Conservation (phyloP, 1,140 invertebrate genomes). For the Triops longicaudatus region DNA sequence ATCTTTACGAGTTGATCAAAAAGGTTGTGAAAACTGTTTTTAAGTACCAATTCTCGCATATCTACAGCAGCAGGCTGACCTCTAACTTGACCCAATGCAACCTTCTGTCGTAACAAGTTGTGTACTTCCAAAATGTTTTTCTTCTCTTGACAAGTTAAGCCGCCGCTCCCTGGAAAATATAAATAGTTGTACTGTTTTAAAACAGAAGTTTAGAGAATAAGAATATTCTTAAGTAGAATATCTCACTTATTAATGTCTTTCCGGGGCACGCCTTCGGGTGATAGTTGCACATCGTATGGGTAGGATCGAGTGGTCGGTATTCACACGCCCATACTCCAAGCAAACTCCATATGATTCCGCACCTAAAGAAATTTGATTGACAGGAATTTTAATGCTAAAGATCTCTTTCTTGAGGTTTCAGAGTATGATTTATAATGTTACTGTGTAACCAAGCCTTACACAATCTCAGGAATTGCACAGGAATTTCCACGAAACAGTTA, state of each 20-base stretch:
- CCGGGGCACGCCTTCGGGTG: conserved; percentile 29
- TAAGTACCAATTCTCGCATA: conserved; percentile 34
- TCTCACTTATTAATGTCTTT: conserved; percentile 32
- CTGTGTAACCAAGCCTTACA: no score
- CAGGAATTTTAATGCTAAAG: no score
- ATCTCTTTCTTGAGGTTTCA: no score
- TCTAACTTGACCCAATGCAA: conserved; percentile 32
- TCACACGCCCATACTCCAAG: conserved; percentile 20
- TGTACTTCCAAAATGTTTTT: conserved; percentile 34
- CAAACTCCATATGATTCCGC: neutral
- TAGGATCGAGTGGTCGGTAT: conserved; percentile 28
- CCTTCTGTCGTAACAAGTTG: conserved; percentile 30
- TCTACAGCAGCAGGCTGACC: conserved; percentile 33
- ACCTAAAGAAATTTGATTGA: neutral
- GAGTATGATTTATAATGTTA: no score
- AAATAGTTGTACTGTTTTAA: neutral
- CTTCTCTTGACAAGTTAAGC: conserved; percentile 59
- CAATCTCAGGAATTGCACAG: no score
- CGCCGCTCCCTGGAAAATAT: conserved; percentile 47
- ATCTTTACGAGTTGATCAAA: conserved; percentile 21
- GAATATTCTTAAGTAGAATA: neutral
- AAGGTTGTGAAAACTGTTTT: neutral
- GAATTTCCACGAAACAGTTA: no score
- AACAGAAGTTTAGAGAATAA: neutral
- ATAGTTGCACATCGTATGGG: conserved; percentile 33